Conservation (phyloP, 2,113 vertebrate genomes). For the Sylvia atricapilla region DNA sequence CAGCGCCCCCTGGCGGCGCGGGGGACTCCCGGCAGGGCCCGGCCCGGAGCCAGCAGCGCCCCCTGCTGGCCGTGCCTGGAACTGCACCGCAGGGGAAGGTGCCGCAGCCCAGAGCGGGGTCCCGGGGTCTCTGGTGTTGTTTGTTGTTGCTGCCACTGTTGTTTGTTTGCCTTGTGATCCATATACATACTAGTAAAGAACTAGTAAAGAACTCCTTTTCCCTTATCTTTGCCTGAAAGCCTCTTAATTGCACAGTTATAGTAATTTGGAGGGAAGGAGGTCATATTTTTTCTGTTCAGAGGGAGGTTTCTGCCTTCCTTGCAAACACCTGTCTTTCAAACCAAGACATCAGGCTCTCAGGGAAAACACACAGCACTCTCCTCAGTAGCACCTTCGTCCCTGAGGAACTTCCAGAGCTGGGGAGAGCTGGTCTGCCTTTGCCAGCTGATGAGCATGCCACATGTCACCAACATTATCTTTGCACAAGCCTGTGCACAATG, state of each 20-base stretch:
- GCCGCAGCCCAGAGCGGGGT: too few species aligned
- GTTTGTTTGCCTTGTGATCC: too few species aligned
- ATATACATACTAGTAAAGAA: background rate
- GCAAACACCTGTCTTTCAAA: background rate
- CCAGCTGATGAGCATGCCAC: background rate
- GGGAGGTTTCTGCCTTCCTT: background rate
- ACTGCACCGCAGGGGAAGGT: too few species aligned
- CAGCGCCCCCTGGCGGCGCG: too few species aligned
- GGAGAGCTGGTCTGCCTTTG: background rate
- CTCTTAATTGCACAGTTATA: background rate
- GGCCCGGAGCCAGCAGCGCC: too few species aligned
- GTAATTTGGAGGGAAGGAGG: background rate
- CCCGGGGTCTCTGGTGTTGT: accelerated
- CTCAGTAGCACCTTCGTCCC: background rate
- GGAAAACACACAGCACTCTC: background rate
- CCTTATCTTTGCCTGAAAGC: background rate
- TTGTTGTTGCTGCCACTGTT: accelerated
- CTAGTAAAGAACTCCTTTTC: background rate
- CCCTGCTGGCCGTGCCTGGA: too few species aligned
- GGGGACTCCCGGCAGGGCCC: too few species aligned
- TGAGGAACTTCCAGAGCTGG: background rate
- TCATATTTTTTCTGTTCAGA: background rate
- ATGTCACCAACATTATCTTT: accelerated
- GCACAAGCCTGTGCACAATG: accelerated
- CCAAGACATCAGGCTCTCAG: background rate